These are phyloP conservation scores for Meloidogyne hapla DNA, from an alignment of 1,140 invertebrate species.

Conservation along the genomic window DNA sequence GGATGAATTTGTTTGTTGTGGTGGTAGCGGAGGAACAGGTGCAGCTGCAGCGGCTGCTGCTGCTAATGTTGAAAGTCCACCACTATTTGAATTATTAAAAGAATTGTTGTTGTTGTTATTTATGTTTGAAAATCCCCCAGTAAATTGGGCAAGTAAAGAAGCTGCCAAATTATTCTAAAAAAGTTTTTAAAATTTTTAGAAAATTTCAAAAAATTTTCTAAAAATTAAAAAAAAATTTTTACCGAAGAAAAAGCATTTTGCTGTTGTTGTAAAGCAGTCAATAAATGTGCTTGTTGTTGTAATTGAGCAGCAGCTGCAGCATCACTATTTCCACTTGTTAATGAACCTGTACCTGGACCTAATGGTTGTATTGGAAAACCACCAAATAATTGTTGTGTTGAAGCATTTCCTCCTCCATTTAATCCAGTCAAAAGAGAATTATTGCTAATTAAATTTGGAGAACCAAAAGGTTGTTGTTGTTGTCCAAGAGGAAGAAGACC, in stretches of 20 bases:
- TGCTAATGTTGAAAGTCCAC: background rate
- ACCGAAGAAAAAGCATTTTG: conserved; percentile 4
- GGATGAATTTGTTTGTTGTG: background rate
- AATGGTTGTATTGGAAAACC: conserved; percentile 29
- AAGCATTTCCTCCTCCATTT: background rate
- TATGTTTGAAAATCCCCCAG: background rate
- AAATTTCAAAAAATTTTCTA: too few relatives aligned
- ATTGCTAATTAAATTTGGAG: background rate
- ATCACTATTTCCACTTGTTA: conserved; percentile 23
- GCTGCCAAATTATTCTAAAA: background rate
- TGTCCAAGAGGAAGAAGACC: background rate
- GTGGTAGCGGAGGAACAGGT: background rate
- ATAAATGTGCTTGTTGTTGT: conserved; percentile 16
- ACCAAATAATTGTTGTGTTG: conserved; percentile 12
- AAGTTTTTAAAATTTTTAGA: background rate
- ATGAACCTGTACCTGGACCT: conserved; percentile 15
- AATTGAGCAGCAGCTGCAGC: conserved; percentile 18
- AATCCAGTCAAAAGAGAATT: background rate
- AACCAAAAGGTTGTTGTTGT: background rate
- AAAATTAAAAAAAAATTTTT: too few relatives aligned
- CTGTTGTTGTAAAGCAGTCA: conserved; percentile 4
- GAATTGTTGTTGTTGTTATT: conserved; percentile 20
- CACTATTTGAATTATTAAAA: background rate
- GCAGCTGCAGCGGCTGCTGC: background rate
- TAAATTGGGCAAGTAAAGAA: conserved; percentile 4